These are phyloP conservation scores for Glyptemys insculpta DNA, from an alignment of 2,797 vertebrate genomes.

Conservation along the genomic window DNA sequence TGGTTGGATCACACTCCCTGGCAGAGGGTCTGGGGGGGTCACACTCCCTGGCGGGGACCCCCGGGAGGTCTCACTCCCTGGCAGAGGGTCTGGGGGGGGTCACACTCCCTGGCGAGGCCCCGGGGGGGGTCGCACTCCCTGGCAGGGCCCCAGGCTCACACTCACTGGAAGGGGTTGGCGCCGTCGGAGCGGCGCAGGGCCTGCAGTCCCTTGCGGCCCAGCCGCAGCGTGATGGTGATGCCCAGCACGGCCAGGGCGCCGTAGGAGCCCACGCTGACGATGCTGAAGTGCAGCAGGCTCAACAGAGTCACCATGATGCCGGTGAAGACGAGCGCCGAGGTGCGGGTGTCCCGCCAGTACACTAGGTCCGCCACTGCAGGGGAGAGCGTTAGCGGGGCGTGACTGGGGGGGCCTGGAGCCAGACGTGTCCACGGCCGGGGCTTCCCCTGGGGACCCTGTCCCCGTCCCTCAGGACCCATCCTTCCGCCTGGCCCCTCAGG, in stretches of 20 bases:
- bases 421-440: too few relatives aligned
- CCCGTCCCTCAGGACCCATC: background rate
- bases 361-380: slow-evolving; percentile 87
- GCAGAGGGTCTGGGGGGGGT: too few relatives aligned
- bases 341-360: slow-evolving; percentile 91
- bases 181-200: slow-evolving; percentile 86
- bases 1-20: too few relatives aligned
- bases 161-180: slow-evolving; percentile 90
- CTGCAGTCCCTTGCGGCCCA: slow-evolving; percentile 88
- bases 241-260: slow-evolving; percentile 87
- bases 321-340: slow-evolving; percentile 88
- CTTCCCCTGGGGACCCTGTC: background rate
- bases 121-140: background rate
- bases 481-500: background rate
- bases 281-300: slow-evolving; percentile 93
- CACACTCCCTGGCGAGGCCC: too few relatives aligned
- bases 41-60: too few relatives aligned
- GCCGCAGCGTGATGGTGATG: slow-evolving; percentile 88
- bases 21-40: background rate
- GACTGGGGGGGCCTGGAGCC: background rate
- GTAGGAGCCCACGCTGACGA: slow-evolving; percentile 89
- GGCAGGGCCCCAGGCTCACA: slow-evolving; percentile 16
- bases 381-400: background rate
- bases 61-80: too few relatives aligned
- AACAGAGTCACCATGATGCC: slow-evolving; percentile 89